Evolutionary conservation across 1,140 invertebrate genomes (phyloP), one percentile per base, ranked within the genome.

Genomic region (Venturia canescens): DNA sequence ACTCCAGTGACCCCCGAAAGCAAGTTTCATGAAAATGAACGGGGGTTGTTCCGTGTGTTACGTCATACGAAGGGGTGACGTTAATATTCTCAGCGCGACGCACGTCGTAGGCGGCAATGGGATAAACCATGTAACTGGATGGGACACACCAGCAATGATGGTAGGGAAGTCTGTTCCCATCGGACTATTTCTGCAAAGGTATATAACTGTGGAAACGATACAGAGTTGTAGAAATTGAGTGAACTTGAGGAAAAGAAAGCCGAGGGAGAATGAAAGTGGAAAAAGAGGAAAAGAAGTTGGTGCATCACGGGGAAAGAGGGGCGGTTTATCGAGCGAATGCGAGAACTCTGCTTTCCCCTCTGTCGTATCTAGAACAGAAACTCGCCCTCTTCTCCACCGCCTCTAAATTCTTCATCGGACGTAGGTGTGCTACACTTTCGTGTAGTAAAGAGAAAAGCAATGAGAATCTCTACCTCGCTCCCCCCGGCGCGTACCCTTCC

Each of bases 401-500:
- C 23, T 74, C 50, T 74, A 38, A 48, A 50, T 74, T 57, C 71
- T 74, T 74, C 71, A 50, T 57, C 66, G 15, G n/a, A 69, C 66
- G 29, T 69, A 69, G 66, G 66, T 53, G 71, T 50, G 53, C 71
- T 50, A 53, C 44, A 26, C 53, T 53, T 16, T 74, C 34, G 71
- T 53, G 29, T 29, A 53, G 71, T 21, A 63, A 38, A 77, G 75
- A 77, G 75, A 77, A 48, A 77, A 29, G 63, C 44, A 77, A 57
- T 63, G 57, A 31, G 74, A 77, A 63, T 29, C 44, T n/a, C 34
- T 27, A 75, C 15, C n/a, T 26, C 29, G 16, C 31, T 5, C 3
- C 7, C 18, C 21, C 71, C 53, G 7, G 7, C 38, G 1, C 53
- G 5, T 21, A 5, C 4, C 53, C 53, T 57, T 57, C 53, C 13